Evolutionary conservation across 2,113 vertebrate genomes (phyloP).

Genomic region (Paraplagusia blochii): DNA sequence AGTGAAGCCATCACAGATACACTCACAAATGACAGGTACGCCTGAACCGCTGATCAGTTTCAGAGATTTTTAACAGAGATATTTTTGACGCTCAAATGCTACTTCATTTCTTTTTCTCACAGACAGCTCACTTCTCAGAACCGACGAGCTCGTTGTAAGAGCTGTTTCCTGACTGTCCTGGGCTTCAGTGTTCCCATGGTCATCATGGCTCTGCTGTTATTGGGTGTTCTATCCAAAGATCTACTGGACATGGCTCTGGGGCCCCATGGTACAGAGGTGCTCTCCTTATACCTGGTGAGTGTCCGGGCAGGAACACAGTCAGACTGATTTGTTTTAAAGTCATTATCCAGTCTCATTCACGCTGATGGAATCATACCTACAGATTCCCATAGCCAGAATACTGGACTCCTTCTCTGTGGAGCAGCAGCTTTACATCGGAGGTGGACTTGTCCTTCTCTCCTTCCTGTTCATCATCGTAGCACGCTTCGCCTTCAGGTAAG

Average conservation of each 20-base stretch:
- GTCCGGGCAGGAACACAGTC: not conserved
- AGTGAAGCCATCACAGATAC: slow-evolving; percentile 65
- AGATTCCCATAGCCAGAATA: slow-evolving; percentile 65
- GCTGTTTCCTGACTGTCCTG: slow-evolving; percentile 73
- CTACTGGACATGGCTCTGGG: slow-evolving; percentile 70
- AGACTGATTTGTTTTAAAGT: not conserved
- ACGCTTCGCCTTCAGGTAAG: slow-evolving; percentile 74
- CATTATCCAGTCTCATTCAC: not conserved
- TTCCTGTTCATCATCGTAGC: slow-evolving; percentile 75
- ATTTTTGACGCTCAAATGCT: not conserved
- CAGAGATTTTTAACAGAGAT: too few relatives aligned
- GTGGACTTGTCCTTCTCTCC: slow-evolving; percentile 71
- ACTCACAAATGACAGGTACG: slow-evolving; percentile 71
- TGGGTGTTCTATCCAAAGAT: slow-evolving; percentile 69
- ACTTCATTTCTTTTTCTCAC: slow-evolving; percentile 4
- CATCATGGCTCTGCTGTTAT: slow-evolving; percentile 66
- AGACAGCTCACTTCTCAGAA: slow-evolving; percentile 70
- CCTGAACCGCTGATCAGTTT: not conserved
- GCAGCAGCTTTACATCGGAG: slow-evolving; percentile 67
- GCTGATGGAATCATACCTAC: slow-evolving; percentile 8
- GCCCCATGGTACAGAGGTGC: slow-evolving; percentile 50
- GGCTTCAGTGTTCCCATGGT: slow-evolving; percentile 76
- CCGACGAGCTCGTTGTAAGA: slow-evolving; percentile 71
- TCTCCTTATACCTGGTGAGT: slow-evolving; percentile 75
- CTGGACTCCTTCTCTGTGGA: slow-evolving; percentile 68